A percentile compares a stretch with the other conserved stretches of the same genome.
Evolutionary conservation across 2,797 vertebrate species (phyloP).

Genomic region (Lithobates pipiens): DNA sequence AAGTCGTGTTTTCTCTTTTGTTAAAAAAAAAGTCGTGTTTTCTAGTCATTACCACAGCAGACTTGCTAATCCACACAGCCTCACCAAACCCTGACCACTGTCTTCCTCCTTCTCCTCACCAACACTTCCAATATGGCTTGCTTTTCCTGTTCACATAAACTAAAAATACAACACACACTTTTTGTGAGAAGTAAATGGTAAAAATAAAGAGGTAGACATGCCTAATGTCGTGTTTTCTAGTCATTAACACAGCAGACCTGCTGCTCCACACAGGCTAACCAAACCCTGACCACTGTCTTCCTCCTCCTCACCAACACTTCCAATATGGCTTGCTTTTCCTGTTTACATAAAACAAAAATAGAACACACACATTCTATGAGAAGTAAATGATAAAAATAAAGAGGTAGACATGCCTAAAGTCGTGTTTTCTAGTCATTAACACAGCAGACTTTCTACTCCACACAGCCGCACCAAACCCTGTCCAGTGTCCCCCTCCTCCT

Average conservation of each 20-base stretch:
- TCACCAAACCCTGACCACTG: too few species aligned
- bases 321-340: too few species aligned
- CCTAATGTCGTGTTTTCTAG: background rate
- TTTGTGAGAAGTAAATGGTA: background rate
- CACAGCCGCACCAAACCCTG: background rate
- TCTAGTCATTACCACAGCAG: conserved; percentile 15
- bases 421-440: background rate
- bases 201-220: background rate
- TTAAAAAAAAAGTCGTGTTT: background rate
- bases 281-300: background rate
- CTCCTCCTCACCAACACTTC: background rate
- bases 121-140: too few species aligned
- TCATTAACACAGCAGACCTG: conserved; percentile 17
- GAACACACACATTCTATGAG: background rate
- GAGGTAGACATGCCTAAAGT: background rate
- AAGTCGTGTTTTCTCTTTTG: background rate
- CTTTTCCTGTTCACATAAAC: background rate
- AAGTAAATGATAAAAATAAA: background rate
- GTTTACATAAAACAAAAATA: too few species aligned
- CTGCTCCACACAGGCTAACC: conserved; percentile 20
- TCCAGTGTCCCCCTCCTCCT: too few species aligned
- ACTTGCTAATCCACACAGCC: background rate
- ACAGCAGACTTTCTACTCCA: conserved; percentile 14
- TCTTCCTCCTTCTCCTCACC: too few species aligned
- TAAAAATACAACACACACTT: background rate